phyloP scores from a whole-genome alignment of 23 tunicate genomes.

The Trididemnum miniatum region DNA sequence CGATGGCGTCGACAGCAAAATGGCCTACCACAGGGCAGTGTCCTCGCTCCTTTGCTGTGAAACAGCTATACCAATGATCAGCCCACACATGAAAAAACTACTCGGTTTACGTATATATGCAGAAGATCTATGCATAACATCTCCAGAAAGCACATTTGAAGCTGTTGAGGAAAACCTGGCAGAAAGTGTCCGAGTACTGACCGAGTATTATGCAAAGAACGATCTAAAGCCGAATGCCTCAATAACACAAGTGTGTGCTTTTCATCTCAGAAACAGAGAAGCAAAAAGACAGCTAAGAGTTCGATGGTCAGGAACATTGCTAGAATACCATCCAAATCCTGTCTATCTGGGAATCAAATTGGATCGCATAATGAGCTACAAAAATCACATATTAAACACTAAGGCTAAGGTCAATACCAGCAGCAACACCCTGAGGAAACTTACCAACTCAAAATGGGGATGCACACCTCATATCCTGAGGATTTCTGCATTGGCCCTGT shows the following conservation, averaged over 20 bases:
- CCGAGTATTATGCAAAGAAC: not conserved
- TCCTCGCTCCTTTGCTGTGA: not conserved
- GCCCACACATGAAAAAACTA: too few relatives aligned
- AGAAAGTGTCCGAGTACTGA: too few relatives aligned
- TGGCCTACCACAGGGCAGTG: not conserved
- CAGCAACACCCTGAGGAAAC: conserved; percentile 12
- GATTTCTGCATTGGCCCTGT: not conserved
- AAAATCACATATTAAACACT: not conserved
- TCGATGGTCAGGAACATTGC: conserved; percentile 1
- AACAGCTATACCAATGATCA: conserved; percentile 4
- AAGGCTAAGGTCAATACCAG: not conserved
- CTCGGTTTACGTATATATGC: too few relatives aligned
- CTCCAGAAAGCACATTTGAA: not conserved
- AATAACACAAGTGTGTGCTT: conserved; percentile 24
- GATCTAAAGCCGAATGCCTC: not conserved
- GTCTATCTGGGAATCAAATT: conserved; percentile 2
- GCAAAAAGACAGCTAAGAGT: not conserved
- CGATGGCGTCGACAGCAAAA: not conserved
- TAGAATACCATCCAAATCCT: conserved; percentile 5
- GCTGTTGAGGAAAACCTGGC: not conserved
- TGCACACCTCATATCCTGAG: not conserved
- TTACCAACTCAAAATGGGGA: conserved; percentile 9
- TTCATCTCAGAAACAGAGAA: conserved; percentile 19
- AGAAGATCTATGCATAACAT: conserved; percentile 5
- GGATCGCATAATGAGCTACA: conserved; percentile 1